A percentile compares a stretch with the other conserved stretches of the same genome.
Conservation (phyloP, 2,888 invertebrate genomes). For the Hydropsyche betteni region DNA sequence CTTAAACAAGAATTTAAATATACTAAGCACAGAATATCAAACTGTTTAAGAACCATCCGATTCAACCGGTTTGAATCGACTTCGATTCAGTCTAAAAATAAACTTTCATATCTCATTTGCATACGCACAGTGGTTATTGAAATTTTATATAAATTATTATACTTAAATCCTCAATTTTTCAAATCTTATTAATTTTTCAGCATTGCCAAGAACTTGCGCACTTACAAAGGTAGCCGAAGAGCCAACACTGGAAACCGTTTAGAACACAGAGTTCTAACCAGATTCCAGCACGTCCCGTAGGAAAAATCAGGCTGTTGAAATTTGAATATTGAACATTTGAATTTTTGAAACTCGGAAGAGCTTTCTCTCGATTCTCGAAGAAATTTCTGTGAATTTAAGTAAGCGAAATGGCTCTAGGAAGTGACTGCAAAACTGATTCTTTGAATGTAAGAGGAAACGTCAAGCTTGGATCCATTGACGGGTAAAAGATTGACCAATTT, state of each 20-base stretch:
- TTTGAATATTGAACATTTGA: not conserved
- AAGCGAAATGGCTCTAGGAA: slow-evolving; percentile 63
- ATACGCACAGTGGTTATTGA: too few species aligned
- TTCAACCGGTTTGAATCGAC: too few species aligned
- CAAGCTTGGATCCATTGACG: slow-evolving; percentile 41
- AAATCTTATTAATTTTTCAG: slow-evolving; percentile 59
- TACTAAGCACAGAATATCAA: too few species aligned
- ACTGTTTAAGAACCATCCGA: too few species aligned
- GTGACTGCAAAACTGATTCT: slow-evolving; percentile 63
- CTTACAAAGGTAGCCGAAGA: slow-evolving; percentile 83
- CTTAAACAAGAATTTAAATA: too few species aligned
- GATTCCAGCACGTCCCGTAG: slow-evolving; percentile 87
- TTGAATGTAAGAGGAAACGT: slow-evolving; percentile 50
- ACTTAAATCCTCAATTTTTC: too few species aligned
- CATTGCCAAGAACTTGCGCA: slow-evolving; percentile 82
- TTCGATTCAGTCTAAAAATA: too few species aligned
- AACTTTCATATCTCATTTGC: too few species aligned
- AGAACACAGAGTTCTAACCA: slow-evolving; percentile 85
- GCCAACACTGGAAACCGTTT: slow-evolving; percentile 86
- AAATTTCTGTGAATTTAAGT: slow-evolving; percentile 3
- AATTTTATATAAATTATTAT: too few species aligned
- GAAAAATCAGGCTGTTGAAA: slow-evolving; percentile 23
- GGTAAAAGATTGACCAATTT: slow-evolving; percentile 41
- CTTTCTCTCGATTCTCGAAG: slow-evolving; percentile 34
- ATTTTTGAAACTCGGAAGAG: slow-evolving; percentile 12